Percentiles rank a stretch among this genome's conserved stretches.
Evolutionary conservation across 2,888 invertebrate species (phyloP).

Genomic region (Drosophila cracens): DNA sequence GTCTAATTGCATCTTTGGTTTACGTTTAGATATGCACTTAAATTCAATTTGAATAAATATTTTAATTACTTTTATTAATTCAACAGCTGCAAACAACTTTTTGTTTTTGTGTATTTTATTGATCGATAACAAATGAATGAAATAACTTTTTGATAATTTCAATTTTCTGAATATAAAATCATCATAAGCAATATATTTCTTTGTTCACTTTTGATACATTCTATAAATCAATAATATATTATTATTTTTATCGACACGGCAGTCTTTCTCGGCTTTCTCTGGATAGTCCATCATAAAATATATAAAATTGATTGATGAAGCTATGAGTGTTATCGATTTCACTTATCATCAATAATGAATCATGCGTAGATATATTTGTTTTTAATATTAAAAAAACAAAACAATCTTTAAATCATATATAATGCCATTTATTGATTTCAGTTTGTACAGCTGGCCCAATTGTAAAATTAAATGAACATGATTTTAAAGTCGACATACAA

Average conservation of each 20-base stretch:
- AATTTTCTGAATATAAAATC: background rate
- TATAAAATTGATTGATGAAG: background rate
- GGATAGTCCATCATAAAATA: background rate
- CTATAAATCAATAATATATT: background rate
- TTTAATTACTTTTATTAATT: background rate
- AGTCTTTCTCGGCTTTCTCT: background rate
- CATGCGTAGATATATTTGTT: background rate
- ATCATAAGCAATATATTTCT: background rate
- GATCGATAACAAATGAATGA: background rate
- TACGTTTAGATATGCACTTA: conserved; percentile 7
- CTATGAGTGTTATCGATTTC: background rate
- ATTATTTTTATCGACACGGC: background rate
- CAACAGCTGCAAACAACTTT: background rate
- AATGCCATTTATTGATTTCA: background rate
- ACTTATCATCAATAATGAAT: background rate
- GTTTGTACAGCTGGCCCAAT: background rate
- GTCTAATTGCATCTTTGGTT: background rate
- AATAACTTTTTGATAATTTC: background rate
- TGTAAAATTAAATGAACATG: background rate
- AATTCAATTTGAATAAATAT: background rate
- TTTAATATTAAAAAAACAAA: background rate
- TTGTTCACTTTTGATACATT: background rate
- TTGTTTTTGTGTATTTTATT: background rate
- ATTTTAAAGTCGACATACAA: background rate
- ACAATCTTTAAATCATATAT: background rate